Base-by-base conservation (phyloP, 2,113 vertebrate species). In the Burhinus oedicnemus region DNA sequence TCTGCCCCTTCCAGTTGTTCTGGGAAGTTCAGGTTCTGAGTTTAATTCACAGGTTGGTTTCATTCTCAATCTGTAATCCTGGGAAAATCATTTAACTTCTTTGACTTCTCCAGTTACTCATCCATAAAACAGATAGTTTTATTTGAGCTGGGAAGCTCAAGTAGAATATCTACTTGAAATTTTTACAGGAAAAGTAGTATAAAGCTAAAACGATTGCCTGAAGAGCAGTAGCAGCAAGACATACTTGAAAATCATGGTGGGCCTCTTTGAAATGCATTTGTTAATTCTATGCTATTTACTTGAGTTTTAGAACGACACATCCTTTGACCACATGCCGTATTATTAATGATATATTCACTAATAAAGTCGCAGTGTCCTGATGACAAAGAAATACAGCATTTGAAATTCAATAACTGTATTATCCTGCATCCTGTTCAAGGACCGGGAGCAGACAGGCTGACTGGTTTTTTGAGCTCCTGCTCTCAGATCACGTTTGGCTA, bases 51-150 rank as follows among this genome's bases (percentile, higher is more conserved):
- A 58, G 27, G 19, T 58, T 87, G 60, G 8, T 69, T 93, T 95
- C 27, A 69, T 61, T 92, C 66, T 92, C 70, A 79, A 0, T 80
- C 49, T 83, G 49, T 34, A 49, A 70, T 94, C 49, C 91, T 95
- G 96, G 83, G 74, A 95, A 97, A 95, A 96, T 72, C 69, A 93
- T 97, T 95, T 92, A 34, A 71, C 57, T 93, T 83, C 55, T 87
- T 84, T 54, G 69, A 66, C 60, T 87, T 93, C 95, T 96, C 91
- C 70, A 60, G 84, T 93, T 93, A 94, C 94, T 87, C 60, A 62
- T 87, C 84, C 84, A 89, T 94, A 94, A 96, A 95, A 19, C 72
- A 95, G 64, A 70, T 83, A 89, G 58, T 83, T 94, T 94, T 93
- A 87, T 92, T 95, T 87, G 82, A 92, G 54, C 65, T 54, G 17